Conservation (phyloP, 2,797 vertebrate species). For the Aselliscus stoliczkanus region DNA sequence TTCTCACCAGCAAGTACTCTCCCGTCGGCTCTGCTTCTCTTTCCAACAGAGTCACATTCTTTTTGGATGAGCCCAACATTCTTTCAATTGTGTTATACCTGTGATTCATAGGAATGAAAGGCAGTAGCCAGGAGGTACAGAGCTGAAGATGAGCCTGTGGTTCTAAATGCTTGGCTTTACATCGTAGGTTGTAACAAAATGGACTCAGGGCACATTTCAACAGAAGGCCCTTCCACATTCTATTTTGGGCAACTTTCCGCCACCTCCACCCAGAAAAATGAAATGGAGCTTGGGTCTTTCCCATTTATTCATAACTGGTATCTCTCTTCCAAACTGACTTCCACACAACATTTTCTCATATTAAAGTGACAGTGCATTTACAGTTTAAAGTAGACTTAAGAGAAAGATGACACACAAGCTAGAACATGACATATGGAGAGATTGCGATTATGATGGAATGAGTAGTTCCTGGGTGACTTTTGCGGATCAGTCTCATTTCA, state of each 20-base stretch:
- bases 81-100: not conserved
- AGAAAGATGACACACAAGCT: not conserved
- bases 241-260: not conserved
- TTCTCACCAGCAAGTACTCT: constrained; percentile 22
- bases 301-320: not conserved
- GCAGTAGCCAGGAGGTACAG: not conserved
- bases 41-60: not conserved
- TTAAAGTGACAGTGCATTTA: not conserved
- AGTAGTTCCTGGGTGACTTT: not conserved
- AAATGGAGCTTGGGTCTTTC: not conserved
- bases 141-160: not conserved
- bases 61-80: not conserved
- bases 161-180: not conserved
- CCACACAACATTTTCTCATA: not conserved
- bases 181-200: not conserved
- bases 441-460: not conserved
- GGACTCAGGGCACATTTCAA: not conserved
- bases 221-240: not conserved
- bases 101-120: constrained; percentile 23
- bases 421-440: not conserved
- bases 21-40: not conserved
- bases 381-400: not conserved
- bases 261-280: not conserved
- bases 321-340: not conserved
- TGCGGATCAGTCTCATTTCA: not conserved